Base-by-base conservation (phyloP, 1,140 invertebrate genomes). In the Drosophila equinoxialis region DNA sequence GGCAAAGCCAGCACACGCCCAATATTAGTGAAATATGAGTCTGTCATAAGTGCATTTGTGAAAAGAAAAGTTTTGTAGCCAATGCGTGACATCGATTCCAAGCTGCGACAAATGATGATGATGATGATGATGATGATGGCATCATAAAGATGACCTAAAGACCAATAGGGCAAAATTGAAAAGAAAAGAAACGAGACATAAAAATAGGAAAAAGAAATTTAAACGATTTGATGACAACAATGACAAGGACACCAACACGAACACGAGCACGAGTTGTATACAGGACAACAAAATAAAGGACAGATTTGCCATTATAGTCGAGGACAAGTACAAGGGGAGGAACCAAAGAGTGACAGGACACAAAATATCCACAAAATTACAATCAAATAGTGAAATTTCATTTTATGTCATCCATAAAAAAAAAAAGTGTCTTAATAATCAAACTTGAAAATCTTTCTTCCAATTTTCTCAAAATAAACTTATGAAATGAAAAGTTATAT, bases 161-260 rank as follows among this genome's bases (percentile, higher is more conserved):
- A 67, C 39, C 42, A 65, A 65, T 55, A 14, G 45, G 23, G 58
- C 60, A 54, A 65, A 68, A 65, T 62, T 63, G 55, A 64, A 74
- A 37, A 37, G 30, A 30, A 30, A 30, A 6, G 30, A 30, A 48
- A 14, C 14, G 45, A 48, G 67, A 67, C 62, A 59, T 59, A 54
- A 59, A 37, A 13, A 65, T 30, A 57, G 45, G 1, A 41, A 23
- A 23, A 33, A 64, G 65, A 73, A 73, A 61, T 73, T 73, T 68
- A 73, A 73, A 60, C 71, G 66, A 73, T 68, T 73, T 73, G 71
- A 70, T 54, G 72, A 70, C 66, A 60, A 70, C 68, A 74, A 70
- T 61, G 70, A 70, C 68, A 74, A 70, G 55, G 70, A 71, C 42
- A 64, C 26, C 4, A 30, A 71, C 42, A 64, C 26, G 26, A 30